Percentiles rank a stretch among this genome's conserved stretches.
These are phyloP conservation scores for Ceyx melanurus DNA, from an alignment of 2,113 vertebrate genomes.

Conservation along the genomic window DNA sequence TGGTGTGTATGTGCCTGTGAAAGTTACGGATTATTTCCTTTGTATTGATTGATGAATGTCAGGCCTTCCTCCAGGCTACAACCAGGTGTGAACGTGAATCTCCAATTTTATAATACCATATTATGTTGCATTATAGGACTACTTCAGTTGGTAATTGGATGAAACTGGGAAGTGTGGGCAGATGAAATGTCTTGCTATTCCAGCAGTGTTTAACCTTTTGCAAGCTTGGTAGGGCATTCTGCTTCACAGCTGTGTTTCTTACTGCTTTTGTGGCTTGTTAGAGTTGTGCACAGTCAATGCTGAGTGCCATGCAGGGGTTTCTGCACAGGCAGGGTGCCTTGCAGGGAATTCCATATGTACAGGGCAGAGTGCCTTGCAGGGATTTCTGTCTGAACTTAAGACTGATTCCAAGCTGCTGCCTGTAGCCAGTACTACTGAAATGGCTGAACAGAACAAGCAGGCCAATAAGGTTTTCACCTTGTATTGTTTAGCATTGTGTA, in stretches of 20 bases:
- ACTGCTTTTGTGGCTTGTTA: slow-evolving; percentile 34
- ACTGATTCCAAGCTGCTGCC: not conserved
- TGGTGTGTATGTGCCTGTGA: not conserved
- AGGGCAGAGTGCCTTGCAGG: not conserved
- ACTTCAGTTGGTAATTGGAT: slow-evolving; percentile 46
- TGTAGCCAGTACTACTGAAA: not conserved
- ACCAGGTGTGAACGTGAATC: not conserved
- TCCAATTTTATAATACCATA: slow-evolving; percentile 28
- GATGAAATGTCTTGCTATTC: slow-evolving; percentile 54
- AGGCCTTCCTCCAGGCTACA: slow-evolving; percentile 38
- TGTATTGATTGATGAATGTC: not conserved
- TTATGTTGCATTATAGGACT: slow-evolving; percentile 19
- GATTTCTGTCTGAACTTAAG: slow-evolving; percentile 5
- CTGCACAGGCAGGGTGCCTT: not conserved
- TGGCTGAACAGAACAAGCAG: not conserved
- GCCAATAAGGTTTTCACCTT: not conserved
- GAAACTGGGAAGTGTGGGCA: slow-evolving; percentile 28
- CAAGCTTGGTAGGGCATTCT: slow-evolving; percentile 19
- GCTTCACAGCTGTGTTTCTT: slow-evolving; percentile 46
- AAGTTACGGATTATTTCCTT: slow-evolving; percentile 59
- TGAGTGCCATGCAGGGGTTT: not conserved
- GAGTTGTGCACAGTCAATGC: not conserved
- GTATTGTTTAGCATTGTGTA: not conserved
- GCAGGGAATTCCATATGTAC: not conserved
- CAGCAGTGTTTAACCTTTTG: slow-evolving; percentile 51